Conservation (phyloP, 2,888 invertebrate genomes). For the Ophonus ardosiacus region DNA sequence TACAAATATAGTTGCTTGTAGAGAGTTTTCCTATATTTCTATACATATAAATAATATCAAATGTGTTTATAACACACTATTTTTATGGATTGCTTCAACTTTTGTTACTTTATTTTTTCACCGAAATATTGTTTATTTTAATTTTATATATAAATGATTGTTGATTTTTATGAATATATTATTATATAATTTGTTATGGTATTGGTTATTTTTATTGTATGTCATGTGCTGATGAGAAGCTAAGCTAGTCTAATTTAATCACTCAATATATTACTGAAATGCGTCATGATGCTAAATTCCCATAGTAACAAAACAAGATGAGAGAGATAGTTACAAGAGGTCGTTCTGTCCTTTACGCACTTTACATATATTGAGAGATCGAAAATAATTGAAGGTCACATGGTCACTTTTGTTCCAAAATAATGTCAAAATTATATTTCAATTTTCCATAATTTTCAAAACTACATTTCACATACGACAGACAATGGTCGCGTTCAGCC, state of each 20-base stretch:
- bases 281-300: too few species aligned
- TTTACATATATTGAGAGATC: too few species aligned
- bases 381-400: too few species aligned
- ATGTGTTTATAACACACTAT: conserved; percentile 64
- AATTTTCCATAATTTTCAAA: too few species aligned
- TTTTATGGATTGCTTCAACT: conserved; percentile 64
- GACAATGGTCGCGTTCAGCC: too few species aligned
- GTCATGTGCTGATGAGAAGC: conserved; percentile 17
- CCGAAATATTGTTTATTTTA: conserved; percentile 66
- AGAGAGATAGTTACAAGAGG: too few species aligned
- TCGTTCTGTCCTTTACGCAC: too few species aligned
- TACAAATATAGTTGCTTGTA: conserved; percentile 60
- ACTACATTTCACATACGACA: too few species aligned
- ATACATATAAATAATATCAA: conserved; percentile 57
- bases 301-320: too few species aligned
- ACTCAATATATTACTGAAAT: not conserved
- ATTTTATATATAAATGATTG: conserved; percentile 66
- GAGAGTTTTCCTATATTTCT: conserved; percentile 62
- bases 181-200: conserved; percentile 64
- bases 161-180: conserved; percentile 67
- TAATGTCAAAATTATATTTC: too few species aligned
- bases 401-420: too few species aligned
- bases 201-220: conserved; percentile 49
- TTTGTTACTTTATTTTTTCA: conserved; percentile 68
- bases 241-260: conserved; percentile 40